Evolutionary conservation across 2,888 invertebrate species (phyloP).

Genomic region (Plebejus anna): DNA sequence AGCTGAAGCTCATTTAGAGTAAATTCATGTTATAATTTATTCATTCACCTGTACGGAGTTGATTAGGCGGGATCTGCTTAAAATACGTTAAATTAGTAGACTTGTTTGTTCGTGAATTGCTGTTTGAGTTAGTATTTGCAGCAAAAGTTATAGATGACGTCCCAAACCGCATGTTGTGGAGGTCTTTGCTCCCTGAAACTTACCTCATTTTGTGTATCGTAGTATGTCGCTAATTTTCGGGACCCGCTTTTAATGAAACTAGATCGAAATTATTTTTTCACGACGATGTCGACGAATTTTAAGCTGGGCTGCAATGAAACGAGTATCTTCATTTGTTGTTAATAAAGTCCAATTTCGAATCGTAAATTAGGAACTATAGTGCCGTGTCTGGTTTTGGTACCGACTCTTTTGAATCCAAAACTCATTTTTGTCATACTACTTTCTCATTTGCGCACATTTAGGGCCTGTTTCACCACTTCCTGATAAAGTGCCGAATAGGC

Average conservation of each 20-base stretch:
- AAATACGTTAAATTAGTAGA: conserved; percentile 19
- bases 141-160: conserved; percentile 8
- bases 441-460: too few species aligned
- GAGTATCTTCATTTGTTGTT: too few species aligned
- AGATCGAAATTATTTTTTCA: too few species aligned
- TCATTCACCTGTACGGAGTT: conserved; percentile 1
- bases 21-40: neutral
- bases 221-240: neutral
- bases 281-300: too few species aligned
- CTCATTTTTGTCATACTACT: too few species aligned
- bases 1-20: neutral
- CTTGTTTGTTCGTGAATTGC: conserved; percentile 8
- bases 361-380: too few species aligned
- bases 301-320: too few species aligned
- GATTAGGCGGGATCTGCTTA: conserved; percentile 10
- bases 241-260: neutral
- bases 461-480: too few species aligned
- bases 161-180: neutral
- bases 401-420: too few species aligned
- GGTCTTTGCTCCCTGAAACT: neutral
- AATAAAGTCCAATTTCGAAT: too few species aligned
- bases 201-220: neutral
- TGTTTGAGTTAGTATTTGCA: conserved; percentile 13
- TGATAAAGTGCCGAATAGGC: too few species aligned
- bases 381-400: too few species aligned